Base-by-base conservation (phyloP, 2,113 vertebrate species). In the Malurus alboscapulatus region DNA sequence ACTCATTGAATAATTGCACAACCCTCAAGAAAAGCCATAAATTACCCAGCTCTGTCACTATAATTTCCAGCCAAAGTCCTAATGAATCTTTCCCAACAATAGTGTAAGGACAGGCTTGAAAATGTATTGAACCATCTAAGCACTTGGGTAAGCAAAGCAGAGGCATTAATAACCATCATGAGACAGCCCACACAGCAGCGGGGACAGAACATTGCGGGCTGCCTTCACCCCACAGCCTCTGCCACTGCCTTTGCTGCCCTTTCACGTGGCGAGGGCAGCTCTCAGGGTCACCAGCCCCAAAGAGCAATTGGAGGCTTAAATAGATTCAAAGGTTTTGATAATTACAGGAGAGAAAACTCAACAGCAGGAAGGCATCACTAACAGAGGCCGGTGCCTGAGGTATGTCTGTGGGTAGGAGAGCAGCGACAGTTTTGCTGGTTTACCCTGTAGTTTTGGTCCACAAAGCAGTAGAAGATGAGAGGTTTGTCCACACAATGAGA, bases 1-100 rank as follows among this genome's bases (percentile, higher is more conserved):
- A 92, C 95, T 96, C 95, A 97, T 76, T 96, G 94, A 97, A 95
- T 96, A 97, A 97, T 96, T 94, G 91, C 48, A 14, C 90, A 96
- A 79, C 93, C 88, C 96, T 97, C 96, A 93, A 96, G 96, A 96
- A 97, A 95, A 94, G 77, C 75, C 91, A 95, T 97, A 95, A 97
- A 96, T 97, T 96, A 97, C 91, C 80, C 90, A 79, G 88, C 86
- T 92, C 88, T 96, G 96, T 94, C 96, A 96, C 94, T 96, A 92
- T 97, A 96, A 96, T 96, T 97, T 96, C 96, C 93, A 97, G 83
- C 80, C 68, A 7, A 95, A 94, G 92, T 95, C 93, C 93, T 94
- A 97, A 97, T 97, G 97, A 97, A 97, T 97, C 97, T 97, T 96
- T 95, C 89, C 80, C 87, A 97, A 97, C 95, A 97, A 97, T 96